phyloP scores from a whole-genome alignment of 2,888 invertebrate species.

The Sinodicranocentrus sp. region DNA sequence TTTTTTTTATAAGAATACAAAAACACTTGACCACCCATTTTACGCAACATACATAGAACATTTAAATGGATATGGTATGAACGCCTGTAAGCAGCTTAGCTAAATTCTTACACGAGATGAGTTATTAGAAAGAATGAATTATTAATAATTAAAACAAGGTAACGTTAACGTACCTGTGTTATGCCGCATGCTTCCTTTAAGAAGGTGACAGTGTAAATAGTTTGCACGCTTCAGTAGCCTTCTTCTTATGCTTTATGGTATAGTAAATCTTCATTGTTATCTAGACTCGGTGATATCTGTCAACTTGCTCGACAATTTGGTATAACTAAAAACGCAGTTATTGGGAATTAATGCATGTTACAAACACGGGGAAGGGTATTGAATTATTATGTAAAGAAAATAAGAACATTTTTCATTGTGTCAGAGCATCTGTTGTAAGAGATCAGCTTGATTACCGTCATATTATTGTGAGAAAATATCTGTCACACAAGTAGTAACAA shows the following conservation, averaged over 20 bases:
- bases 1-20: background rate
- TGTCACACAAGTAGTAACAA: background rate
- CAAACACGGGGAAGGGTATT: background rate
- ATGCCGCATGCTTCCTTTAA: slow-evolving; percentile 17
- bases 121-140: slow-evolving; percentile 10
- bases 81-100: background rate
- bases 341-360: background rate
- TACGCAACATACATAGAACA: slow-evolving; percentile 4
- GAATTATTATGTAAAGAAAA: background rate
- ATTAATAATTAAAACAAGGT: slow-evolving; percentile 15
- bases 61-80: background rate
- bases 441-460: slow-evolving; percentile 39
- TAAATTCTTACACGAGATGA: slow-evolving; percentile 17
- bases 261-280: slow-evolving; percentile 8
- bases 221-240: background rate
- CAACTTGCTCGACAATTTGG: background rate
- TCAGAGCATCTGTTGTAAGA: background rate
- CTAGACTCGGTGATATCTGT: slow-evolving; percentile 22
- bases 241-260: slow-evolving; percentile 30
- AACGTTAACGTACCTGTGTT: background rate
- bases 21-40: slow-evolving; percentile 18
- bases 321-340: background rate
- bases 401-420: background rate
- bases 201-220: slow-evolving; percentile 37
- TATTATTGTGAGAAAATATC: slow-evolving; percentile 25